Evolutionary conservation across 2,113 vertebrate genomes (phyloP).

Genomic region (Anhinga anhinga): DNA sequence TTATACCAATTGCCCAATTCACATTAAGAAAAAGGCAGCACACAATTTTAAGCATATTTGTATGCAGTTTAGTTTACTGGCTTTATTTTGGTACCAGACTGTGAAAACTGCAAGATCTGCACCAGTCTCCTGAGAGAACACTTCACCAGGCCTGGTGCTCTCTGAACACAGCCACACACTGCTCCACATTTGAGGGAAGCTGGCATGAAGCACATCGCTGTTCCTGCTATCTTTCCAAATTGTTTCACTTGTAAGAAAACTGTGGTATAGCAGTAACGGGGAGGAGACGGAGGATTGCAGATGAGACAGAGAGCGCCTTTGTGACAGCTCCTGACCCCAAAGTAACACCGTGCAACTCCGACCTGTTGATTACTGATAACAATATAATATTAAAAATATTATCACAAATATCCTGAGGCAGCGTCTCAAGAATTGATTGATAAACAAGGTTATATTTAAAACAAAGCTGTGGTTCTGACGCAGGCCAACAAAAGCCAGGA

Average conservation of each 20-base stretch:
- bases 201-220: rapidly evolving
- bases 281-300: neutral
- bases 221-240: neutral
- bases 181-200: neutral
- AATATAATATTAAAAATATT: neutral
- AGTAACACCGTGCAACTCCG: neutral
- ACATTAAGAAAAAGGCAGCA: neutral
- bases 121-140: neutral
- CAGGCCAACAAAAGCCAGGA: conserved; percentile 26
- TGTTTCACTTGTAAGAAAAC: neutral
- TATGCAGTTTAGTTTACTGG: neutral
- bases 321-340: neutral
- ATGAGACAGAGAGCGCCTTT: neutral
- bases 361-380: neutral
- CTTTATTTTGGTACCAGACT: neutral
- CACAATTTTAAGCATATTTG: neutral
- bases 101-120: neutral
- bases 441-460: neutral
- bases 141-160: neutral
- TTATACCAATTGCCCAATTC: neutral
- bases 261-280: neutral
- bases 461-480: neutral
- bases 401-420: neutral
- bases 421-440: neutral
- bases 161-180: rapidly evolving